These are phyloP conservation scores for Gryllus longicercus DNA, from an alignment of 2,888 invertebrate species.

Conservation along the genomic window DNA sequence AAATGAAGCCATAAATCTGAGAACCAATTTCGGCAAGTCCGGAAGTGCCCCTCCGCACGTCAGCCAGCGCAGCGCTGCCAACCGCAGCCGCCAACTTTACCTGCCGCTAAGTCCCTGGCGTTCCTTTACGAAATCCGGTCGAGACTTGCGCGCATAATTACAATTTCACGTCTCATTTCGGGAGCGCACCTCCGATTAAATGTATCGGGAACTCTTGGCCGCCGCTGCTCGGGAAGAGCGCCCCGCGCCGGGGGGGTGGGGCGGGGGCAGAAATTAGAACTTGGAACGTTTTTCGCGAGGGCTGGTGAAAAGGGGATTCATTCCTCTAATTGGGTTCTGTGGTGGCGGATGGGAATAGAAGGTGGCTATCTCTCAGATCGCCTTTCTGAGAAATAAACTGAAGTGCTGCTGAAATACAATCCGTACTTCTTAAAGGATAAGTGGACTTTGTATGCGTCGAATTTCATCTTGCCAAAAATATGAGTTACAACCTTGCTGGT, in stretches of 20 bases:
- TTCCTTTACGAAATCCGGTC: neutral
- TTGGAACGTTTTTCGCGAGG: neutral
- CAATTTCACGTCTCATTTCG: conserved; percentile 17
- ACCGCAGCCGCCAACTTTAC: conserved; percentile 6
- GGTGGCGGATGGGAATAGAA: neutral
- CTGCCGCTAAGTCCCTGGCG: neutral
- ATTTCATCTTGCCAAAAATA: too few relatives aligned
- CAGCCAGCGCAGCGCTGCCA: neutral
- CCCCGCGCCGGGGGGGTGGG: neutral
- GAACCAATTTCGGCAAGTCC: conserved; percentile 17
- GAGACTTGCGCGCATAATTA: neutral
- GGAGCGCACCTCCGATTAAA: neutral
- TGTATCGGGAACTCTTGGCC: neutral
- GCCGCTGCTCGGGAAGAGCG: neutral
- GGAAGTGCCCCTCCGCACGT: neutral
- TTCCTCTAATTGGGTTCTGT: neutral
- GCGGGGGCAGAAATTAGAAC: neutral
- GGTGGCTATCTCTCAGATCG: neutral
- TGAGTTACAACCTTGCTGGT: too few relatives aligned
- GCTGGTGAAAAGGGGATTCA: conserved; percentile 1
- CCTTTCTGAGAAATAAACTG: too few relatives aligned
- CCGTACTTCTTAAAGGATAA: too few relatives aligned
- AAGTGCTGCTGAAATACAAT: too few relatives aligned
- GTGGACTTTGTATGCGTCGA: too few relatives aligned
- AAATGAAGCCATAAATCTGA: conserved; percentile 17